Evolutionary conservation across 1,140 invertebrate genomes (phyloP).

Genomic region (Zaprionus ornatus): DNA sequence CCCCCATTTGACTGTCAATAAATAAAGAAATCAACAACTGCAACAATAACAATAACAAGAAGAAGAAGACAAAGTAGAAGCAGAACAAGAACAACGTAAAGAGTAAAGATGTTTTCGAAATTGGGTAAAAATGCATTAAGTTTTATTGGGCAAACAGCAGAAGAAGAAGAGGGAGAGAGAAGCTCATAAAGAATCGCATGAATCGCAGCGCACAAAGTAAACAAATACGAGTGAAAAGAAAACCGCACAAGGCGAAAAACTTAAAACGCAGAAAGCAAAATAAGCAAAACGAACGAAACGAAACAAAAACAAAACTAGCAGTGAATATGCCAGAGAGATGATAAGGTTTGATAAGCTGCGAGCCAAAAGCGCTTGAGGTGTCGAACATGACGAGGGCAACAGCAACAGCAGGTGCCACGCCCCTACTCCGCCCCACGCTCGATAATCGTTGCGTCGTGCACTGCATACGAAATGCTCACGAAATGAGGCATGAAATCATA

Average conservation of each 20-base stretch:
- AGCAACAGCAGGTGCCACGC: not conserved
- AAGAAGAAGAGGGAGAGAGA: not conserved
- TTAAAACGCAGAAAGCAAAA: not conserved
- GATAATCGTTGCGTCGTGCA: conserved; percentile 7
- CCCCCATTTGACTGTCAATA: conserved; percentile 12
- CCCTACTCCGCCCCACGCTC: not conserved
- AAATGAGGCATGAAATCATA: conserved; percentile 33
- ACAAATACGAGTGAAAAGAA: conserved; percentile 24
- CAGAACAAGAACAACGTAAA: not conserved
- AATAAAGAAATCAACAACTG: conserved; percentile 14
- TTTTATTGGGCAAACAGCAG: conserved; percentile 37
- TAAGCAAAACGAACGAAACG: not conserved
- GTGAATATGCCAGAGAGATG: conserved; percentile 44
- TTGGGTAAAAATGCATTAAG: conserved; percentile 33
- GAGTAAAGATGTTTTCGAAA: not conserved
- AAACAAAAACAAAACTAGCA: not conserved
- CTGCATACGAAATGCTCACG: conserved; percentile 36
- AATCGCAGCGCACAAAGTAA: not conserved
- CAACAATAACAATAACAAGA: not conserved
- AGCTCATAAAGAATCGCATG: not conserved
- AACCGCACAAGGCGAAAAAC: not conserved
- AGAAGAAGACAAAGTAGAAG: not conserved
- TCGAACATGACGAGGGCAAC: conserved; percentile 23
- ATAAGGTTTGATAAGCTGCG: conserved; percentile 55
- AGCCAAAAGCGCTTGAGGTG: conserved; percentile 34